Conservation (phyloP, 2,113 vertebrate species). For the Hyla sarda region DNA sequence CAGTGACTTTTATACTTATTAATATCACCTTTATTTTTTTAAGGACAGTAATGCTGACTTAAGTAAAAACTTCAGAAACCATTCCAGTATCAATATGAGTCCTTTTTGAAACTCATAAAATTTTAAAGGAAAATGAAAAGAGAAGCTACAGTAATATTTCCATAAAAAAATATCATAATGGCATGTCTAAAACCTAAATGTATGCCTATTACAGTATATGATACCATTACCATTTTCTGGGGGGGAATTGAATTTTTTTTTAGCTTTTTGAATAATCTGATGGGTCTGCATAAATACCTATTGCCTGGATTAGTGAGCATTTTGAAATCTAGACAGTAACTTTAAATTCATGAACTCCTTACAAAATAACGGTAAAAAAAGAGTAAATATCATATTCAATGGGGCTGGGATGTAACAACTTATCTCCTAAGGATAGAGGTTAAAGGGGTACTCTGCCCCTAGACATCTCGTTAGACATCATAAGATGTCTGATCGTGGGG, state of each 20-base stretch:
- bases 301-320: not conserved
- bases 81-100: not conserved
- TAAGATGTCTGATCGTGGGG: too few species aligned
- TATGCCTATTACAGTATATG: not conserved
- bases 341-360: not conserved
- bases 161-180: not conserved
- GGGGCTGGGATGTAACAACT: too few species aligned
- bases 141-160: not conserved
- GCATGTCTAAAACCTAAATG: not conserved
- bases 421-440: too few species aligned
- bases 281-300: too few species aligned
- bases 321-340: not conserved
- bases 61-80: not conserved
- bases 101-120: too few species aligned
- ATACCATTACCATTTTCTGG: too few species aligned
- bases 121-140: not conserved
- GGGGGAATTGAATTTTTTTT: not conserved
- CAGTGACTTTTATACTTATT: not conserved
- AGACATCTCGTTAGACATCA: too few species aligned
- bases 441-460: too few species aligned
- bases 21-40: too few species aligned
- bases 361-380: not conserved
- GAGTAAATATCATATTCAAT: not conserved
- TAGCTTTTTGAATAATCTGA: not conserved
- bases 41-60: too few species aligned